Conservation (phyloP, 2,888 invertebrate genomes). For the Lomographa bimaculata region DNA sequence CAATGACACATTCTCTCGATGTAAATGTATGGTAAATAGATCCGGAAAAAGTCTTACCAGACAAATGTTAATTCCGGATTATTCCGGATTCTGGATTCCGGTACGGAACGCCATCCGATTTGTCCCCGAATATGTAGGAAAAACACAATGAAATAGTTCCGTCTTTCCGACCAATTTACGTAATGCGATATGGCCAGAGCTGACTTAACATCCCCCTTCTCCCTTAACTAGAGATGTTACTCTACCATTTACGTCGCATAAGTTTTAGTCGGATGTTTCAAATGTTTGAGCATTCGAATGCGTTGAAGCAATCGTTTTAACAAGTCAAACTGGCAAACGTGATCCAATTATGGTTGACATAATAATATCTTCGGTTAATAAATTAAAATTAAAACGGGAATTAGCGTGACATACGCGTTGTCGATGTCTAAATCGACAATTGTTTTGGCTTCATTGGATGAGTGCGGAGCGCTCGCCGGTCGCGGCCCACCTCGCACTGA, state of each 20-base stretch:
- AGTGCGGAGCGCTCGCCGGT: no score
- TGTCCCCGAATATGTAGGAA: slow-evolving; percentile 45
- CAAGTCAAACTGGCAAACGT: no score
- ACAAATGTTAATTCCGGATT: slow-evolving; percentile 24
- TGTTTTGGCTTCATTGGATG: no score
- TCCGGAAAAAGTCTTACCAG: slow-evolving; percentile 27
- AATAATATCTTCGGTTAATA: no score
- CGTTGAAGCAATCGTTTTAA: no score
- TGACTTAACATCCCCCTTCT: slow-evolving; percentile 39
- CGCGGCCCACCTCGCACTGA: no score
- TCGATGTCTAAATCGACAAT: no score
- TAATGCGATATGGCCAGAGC: slow-evolving; percentile 60
- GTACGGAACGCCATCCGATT: slow-evolving; percentile 38
- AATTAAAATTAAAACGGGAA: no score
- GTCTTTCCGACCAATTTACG: slow-evolving; percentile 69
- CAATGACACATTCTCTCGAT: slow-evolving; percentile 7
- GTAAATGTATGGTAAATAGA: slow-evolving; percentile 30
- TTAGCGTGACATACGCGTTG: no score
- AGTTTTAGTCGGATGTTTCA: slow-evolving; percentile 11
- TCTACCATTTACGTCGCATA: slow-evolving; percentile 2
- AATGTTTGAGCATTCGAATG: no score
- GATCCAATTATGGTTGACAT: no score
- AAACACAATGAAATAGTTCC: slow-evolving; percentile 61
- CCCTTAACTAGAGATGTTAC: not conserved
- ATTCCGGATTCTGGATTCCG: slow-evolving; percentile 24